Conservation (phyloP, 2,113 vertebrate genomes). For the Etheostoma cragini region DNA sequence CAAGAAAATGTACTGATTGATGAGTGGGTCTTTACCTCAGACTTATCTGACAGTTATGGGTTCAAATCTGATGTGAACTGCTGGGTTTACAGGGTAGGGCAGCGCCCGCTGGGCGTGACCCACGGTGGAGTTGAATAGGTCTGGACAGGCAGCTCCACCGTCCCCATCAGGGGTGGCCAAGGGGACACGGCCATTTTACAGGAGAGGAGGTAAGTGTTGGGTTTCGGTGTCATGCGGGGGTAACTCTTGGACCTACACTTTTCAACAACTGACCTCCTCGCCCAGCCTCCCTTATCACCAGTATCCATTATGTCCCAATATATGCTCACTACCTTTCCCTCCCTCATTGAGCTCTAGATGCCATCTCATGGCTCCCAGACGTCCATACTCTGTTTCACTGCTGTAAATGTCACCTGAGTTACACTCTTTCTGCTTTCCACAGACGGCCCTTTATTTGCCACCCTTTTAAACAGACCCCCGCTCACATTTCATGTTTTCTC, state of each 20-base stretch:
- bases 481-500: slow-evolving; percentile 78
- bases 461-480: slow-evolving; percentile 60
- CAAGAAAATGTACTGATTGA: slow-evolving; percentile 59
- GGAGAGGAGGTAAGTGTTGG: slow-evolving; percentile 63
- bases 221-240: slow-evolving; percentile 78
- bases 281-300: slow-evolving; percentile 50
- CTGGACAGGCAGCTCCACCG: slow-evolving; percentile 36
- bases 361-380: slow-evolving; percentile 62
- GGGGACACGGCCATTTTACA: slow-evolving; percentile 68
- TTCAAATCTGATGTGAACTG: slow-evolving; percentile 60
- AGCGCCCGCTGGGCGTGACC: slow-evolving; percentile 54
- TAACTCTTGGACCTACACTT: slow-evolving; percentile 59
- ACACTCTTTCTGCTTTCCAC: slow-evolving; percentile 58
- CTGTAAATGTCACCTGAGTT: slow-evolving; percentile 83
- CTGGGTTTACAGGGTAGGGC: slow-evolving; percentile 46
- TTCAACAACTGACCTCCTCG: slow-evolving; percentile 44
- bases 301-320: slow-evolving; percentile 59
- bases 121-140: slow-evolving; percentile 27
- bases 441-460: slow-evolving; percentile 66
- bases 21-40: slow-evolving; percentile 42
- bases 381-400: slow-evolving; percentile 69
- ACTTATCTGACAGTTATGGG: slow-evolving; percentile 72
- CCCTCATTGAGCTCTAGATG: slow-evolving; percentile 25
- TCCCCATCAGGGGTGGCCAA: slow-evolving; percentile 65
- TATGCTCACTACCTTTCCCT: slow-evolving; percentile 32